A percentile compares a stretch with the other conserved stretches of the same genome.
These are phyloP conservation scores for Atherinosoma microstoma DNA, from an alignment of 2,797 vertebrate genomes.

Conservation along the genomic window DNA sequence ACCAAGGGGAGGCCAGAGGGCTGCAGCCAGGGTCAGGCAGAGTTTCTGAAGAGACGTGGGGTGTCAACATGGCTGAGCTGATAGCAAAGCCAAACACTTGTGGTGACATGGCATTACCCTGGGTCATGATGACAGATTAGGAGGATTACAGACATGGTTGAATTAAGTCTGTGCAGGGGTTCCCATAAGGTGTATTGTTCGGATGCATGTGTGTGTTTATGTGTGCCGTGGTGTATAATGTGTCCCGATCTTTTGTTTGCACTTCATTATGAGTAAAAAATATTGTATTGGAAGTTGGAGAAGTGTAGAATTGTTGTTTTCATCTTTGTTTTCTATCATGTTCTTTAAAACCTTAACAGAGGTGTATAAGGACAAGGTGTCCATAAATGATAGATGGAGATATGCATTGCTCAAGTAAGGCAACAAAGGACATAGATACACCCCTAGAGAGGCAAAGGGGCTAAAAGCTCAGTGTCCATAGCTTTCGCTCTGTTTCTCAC, in stretches of 20 bases:
- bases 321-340: not conserved
- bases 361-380: not conserved
- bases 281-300: not conserved
- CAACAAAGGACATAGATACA: conserved; percentile 62
- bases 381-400: conserved; percentile 34
- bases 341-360: not conserved
- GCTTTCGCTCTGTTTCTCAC: conserved; percentile 15
- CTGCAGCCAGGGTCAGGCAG: conserved; percentile 56
- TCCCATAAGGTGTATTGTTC: conserved; percentile 31
- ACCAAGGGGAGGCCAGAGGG: conserved; percentile 57
- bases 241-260: not conserved
- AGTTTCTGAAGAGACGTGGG: conserved; percentile 57
- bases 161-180: conserved; percentile 39
- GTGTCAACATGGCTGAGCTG: conserved; percentile 66
- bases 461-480: conserved; percentile 58
- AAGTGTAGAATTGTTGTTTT: not conserved
- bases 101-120: conserved; percentile 65
- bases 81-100: conserved; percentile 69
- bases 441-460: conserved; percentile 56
- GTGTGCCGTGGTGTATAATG: not conserved
- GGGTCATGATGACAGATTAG: conserved; percentile 71
- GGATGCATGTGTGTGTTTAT: conserved; percentile 10
- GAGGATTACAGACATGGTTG: conserved; percentile 68
- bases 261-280: not conserved
- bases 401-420: conserved; percentile 37